Percentiles rank a stretch among this genome's conserved stretches.
phyloP scores from a whole-genome alignment of 2,888 invertebrate genomes.

The Drosophila peninsularis region DNA sequence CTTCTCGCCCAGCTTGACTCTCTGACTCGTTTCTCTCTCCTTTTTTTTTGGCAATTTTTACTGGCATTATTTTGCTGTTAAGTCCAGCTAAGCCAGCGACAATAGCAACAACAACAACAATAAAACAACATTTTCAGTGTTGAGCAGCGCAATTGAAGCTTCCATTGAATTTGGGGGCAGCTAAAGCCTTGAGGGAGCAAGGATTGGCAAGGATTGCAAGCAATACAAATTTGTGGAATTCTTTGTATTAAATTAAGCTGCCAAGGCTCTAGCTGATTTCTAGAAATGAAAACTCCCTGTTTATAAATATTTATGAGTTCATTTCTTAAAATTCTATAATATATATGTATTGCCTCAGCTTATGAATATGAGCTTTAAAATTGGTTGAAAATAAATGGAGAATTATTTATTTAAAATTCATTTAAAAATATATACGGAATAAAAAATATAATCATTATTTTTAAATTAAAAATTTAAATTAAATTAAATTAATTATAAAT shows the following conservation, averaged over 20 bases:
- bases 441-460: too few species aligned
- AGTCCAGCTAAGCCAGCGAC: constrained; percentile 45
- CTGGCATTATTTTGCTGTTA: constrained; percentile 56
- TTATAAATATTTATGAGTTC: background rate
- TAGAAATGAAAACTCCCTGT: background rate
- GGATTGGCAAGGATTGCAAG: background rate
- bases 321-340: too few species aligned
- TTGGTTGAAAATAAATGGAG: too few species aligned
- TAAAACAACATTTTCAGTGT: constrained; percentile 1
- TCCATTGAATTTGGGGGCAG: constrained; percentile 7
- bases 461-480: too few species aligned
- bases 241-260: background rate
- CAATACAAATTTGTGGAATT: constrained; percentile 4
- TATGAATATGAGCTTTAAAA: too few species aligned
- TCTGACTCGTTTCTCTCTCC: background rate
- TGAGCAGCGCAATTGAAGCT: constrained; percentile 15
- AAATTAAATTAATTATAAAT: too few species aligned
- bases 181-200: background rate
- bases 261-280: background rate
- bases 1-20: constrained; percentile 16
- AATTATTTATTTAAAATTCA: too few species aligned
- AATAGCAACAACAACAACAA: constrained; percentile 9
- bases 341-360: too few species aligned
- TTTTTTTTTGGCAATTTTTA: constrained; percentile 38
- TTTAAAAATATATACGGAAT: too few species aligned